These are phyloP conservation scores for Todiramphus chloris DNA, from an alignment of 2,113 vertebrate genomes.

Conservation along the genomic window DNA sequence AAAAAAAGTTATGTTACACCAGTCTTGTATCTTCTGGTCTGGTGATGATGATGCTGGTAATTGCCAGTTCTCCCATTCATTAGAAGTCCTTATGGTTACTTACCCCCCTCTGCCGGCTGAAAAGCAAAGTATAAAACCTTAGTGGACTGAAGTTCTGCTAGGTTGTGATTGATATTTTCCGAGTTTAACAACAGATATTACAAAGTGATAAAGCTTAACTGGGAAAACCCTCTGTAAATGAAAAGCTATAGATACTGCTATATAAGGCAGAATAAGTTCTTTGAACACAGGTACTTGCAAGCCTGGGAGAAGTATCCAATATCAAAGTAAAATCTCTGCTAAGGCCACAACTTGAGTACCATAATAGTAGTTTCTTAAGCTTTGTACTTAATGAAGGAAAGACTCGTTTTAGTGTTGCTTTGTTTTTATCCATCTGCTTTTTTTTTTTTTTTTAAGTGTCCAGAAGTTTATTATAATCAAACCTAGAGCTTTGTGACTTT, in stretches of 20 bases:
- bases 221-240: neutral
- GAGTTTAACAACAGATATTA: neutral
- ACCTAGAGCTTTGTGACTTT: neutral
- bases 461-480: neutral
- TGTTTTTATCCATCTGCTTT: neutral
- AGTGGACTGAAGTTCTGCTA: neutral
- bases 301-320: neutral
- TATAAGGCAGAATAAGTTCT: neutral
- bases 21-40: neutral
- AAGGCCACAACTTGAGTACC: neutral
- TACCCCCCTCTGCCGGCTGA: constrained; percentile 40
- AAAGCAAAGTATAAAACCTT: neutral
- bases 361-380: neutral
- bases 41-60: neutral
- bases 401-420: neutral
- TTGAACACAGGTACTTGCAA: neutral
- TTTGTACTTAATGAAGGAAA: neutral
- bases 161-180: neutral
- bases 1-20: neutral
- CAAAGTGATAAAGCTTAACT: neutral
- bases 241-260: neutral
- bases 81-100: neutral
- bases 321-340: neutral
- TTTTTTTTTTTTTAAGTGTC: neutral
- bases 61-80: neutral